phyloP scores from a whole-genome alignment of 2,797 vertebrate genomes.

The Steatocranus sp. region DNA sequence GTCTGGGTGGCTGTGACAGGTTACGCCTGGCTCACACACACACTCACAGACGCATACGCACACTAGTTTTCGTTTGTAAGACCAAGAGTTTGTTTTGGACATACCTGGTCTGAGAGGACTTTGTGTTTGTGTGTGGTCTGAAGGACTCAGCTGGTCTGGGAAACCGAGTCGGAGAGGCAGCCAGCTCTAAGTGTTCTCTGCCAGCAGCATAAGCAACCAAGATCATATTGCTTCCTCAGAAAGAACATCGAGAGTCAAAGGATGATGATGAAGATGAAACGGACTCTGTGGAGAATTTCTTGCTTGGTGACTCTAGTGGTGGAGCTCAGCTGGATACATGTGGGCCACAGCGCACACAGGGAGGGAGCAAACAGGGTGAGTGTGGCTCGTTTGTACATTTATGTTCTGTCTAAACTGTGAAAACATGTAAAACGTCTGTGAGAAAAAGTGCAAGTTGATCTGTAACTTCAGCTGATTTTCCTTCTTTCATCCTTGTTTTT shows the following conservation, averaged over 20 bases:
- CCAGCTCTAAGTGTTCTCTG: constrained; percentile 16
- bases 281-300: constrained; percentile 43
- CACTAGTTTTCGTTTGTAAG: constrained; percentile 25
- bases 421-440: neutral
- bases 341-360: constrained; percentile 45
- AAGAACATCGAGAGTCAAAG: neutral
- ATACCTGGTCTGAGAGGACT: constrained; percentile 31
- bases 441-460: neutral
- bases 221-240: neutral
- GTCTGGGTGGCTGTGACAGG: constrained; percentile 41
- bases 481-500: neutral
- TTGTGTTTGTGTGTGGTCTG: constrained; percentile 48
- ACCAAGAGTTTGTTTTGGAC: constrained; percentile 47
- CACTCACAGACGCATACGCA: neutral
- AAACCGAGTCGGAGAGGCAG: constrained; percentile 28
- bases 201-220: neutral
- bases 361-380: constrained; percentile 48
- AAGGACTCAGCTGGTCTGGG: constrained; percentile 39
- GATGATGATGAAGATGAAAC: constrained; percentile 38
- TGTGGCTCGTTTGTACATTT: neutral
- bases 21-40: constrained; percentile 16
- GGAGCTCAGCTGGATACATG: constrained; percentile 61
- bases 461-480: neutral
- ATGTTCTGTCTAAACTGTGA: neutral
- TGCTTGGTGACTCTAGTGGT: constrained; percentile 56